phyloP scores from a whole-genome alignment of 2,113 vertebrate species.

The Caracal caracal region DNA sequence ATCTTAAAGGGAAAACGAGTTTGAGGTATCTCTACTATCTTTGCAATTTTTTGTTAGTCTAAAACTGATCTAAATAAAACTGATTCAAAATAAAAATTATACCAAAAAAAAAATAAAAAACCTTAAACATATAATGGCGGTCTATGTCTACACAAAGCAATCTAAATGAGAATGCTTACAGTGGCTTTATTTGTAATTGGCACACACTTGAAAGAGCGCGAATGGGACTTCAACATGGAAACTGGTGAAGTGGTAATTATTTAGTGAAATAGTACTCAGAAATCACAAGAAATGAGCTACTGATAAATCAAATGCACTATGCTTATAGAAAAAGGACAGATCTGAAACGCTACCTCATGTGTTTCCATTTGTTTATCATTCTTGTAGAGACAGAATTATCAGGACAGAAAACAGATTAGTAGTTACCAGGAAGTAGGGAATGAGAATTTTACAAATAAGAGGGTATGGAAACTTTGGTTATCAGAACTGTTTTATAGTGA shows the following conservation, averaged over 20 bases:
- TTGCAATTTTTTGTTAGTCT: neutral
- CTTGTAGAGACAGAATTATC: neutral
- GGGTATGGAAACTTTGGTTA: too few relatives aligned
- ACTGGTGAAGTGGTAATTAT: neutral
- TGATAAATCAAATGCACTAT: neutral
- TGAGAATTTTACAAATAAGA: neutral
- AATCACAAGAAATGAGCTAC: neutral
- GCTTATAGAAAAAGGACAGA: neutral
- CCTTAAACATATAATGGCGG: neutral
- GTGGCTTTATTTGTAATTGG: neutral
- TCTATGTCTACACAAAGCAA: neutral
- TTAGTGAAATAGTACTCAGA: neutral
- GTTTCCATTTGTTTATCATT: neutral
- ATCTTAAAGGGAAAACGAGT: neutral
- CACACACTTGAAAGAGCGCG: too few relatives aligned
- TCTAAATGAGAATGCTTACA: neutral
- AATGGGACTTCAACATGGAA: neutral
- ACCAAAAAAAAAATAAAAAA: neutral
- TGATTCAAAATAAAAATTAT: neutral
- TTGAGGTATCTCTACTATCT: neutral
- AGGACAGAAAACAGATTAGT: neutral
- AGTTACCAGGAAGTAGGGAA: neutral
- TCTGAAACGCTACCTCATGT: neutral
- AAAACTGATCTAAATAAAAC: neutral
- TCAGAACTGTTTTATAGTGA: neutral